Conservation (phyloP, 2,113 vertebrate species). For the Thamnophis sirtalis region DNA sequence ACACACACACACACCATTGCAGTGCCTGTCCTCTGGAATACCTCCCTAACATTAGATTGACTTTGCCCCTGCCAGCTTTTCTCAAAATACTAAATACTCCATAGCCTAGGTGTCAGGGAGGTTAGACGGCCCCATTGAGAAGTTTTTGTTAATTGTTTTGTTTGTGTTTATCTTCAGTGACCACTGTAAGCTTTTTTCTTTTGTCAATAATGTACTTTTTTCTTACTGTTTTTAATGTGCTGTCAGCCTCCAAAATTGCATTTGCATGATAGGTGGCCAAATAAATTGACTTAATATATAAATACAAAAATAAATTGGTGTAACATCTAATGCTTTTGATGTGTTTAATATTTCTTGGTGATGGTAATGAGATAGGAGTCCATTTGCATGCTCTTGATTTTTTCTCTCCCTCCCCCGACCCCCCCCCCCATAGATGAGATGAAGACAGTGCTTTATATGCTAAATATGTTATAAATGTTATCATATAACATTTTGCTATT, state of each 20-base stretch:
- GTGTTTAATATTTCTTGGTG: not conserved
- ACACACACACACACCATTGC: not conserved
- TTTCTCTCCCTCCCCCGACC: fast-evolving
- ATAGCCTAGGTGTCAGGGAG: not conserved
- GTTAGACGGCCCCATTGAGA: not conserved
- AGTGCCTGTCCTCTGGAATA: not conserved
- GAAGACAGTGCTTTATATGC: not conserved
- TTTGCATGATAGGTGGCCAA: not conserved
- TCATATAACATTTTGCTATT: not conserved
- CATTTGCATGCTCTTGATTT: not conserved
- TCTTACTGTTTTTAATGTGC: not conserved
- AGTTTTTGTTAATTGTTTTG: not conserved
- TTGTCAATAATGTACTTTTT: not conserved
- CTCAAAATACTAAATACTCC: not conserved
- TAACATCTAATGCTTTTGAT: not conserved
- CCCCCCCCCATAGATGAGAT: fast-evolving
- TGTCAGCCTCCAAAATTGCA: not conserved
- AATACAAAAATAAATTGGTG: not conserved
- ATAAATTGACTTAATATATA: not conserved
- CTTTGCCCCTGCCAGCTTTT: not conserved
- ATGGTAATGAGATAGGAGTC: not conserved
- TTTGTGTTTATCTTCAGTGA: not conserved
- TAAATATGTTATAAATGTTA: not conserved
- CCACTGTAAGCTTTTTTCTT: not conserved
- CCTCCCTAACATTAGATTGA: not conserved